phyloP scores from a whole-genome alignment of 1,140 invertebrate genomes.

The Colletes latitarsis region DNA sequence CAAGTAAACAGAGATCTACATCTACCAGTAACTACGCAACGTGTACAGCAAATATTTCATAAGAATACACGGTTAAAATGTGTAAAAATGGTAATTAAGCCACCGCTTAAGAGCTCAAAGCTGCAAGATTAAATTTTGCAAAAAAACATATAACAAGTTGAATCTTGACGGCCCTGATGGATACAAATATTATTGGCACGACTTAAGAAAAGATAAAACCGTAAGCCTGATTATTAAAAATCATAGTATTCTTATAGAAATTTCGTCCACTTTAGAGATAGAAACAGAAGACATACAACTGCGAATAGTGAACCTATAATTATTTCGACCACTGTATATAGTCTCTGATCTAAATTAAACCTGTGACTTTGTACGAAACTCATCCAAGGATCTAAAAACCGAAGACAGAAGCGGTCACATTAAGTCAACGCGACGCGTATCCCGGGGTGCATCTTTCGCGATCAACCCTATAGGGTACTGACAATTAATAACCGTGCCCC shows the following conservation, averaged over 20 bases:
- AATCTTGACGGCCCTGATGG: too few species aligned
- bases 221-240: too few species aligned
- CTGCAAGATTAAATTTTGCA: not conserved
- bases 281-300: too few species aligned
- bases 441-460: not conserved
- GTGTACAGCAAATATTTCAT: not conserved
- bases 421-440: not conserved
- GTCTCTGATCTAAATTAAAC: not conserved
- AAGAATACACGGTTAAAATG: not conserved
- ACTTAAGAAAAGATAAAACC: too few species aligned
- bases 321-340: too few species aligned
- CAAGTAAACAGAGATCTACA: too few species aligned
- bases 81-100: not conserved
- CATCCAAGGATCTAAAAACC: not conserved
- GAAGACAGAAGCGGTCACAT: not conserved
- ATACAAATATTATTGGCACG: too few species aligned
- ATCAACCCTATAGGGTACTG: slow-evolving; percentile 4
- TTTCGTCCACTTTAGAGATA: too few species aligned
- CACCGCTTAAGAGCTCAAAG: not conserved
- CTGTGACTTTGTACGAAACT: not conserved
- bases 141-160: too few species aligned
- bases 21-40: not conserved
- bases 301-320: too few species aligned
- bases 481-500: slow-evolving; percentile 59
- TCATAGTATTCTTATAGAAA: too few species aligned